Percentiles rank a stretch among this genome's conserved stretches.
phyloP scores from a whole-genome alignment of 2,888 invertebrate species.

The Eueremaeus valkanovi region DNA sequence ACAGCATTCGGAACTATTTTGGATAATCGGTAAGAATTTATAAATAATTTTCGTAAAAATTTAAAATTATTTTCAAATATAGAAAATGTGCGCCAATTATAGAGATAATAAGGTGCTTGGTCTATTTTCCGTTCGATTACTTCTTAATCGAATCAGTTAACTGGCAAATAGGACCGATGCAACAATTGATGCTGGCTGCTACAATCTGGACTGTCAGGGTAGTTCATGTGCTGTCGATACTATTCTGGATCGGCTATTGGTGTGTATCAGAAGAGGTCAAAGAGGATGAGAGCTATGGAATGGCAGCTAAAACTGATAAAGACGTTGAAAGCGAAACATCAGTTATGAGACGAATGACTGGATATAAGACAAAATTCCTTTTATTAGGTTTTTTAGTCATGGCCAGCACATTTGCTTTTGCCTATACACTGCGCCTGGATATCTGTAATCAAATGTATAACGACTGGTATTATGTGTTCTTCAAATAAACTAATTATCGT shows the following conservation, averaged over 20 bases:
- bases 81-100: not conserved
- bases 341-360: no score
- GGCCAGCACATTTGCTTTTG: no score
- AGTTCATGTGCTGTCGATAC: slow-evolving; percentile 16
- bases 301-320: no score
- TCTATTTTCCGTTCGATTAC: slow-evolving; percentile 33
- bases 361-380: no score
- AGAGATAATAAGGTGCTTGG: slow-evolving; percentile 20
- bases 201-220: slow-evolving; percentile 8
- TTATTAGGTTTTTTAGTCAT: no score
- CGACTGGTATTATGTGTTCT: no score
- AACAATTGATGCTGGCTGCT: not conserved
- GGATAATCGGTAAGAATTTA: slow-evolving; percentile 15
- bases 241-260: slow-evolving; percentile 14
- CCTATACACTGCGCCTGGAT: no score
- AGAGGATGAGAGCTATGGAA: no score
- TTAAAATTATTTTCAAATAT: not conserved
- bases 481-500: no score
- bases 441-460: no score
- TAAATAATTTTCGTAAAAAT: not conserved
- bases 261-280: no score
- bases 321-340: no score
- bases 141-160: not conserved
- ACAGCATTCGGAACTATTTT: slow-evolving; percentile 38
- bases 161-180: not conserved